These are phyloP conservation scores for Pocillopora damicornis DNA, from an alignment of 64 coral and sea anemone genomes.

Conservation along the genomic window DNA sequence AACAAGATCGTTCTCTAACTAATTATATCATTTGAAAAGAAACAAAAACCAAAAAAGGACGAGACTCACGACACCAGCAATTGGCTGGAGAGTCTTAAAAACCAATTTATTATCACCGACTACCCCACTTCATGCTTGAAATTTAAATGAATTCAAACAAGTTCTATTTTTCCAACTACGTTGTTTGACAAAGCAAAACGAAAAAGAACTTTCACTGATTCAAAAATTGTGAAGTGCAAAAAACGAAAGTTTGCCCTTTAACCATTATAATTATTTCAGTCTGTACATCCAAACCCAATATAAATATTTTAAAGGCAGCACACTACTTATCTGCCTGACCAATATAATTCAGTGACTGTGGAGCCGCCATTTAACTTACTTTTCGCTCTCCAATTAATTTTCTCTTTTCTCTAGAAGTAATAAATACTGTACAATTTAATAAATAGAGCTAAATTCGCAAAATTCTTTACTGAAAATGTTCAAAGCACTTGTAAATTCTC, in stretches of 20 bases:
- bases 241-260: neutral
- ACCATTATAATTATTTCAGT: neutral
- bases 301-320: neutral
- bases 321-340: neutral
- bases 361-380: neutral
- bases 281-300: neutral
- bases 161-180: neutral
- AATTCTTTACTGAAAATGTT: constrained; percentile 28
- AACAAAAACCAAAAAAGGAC: neutral
- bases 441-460: constrained; percentile 30
- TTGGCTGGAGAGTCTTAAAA: neutral
- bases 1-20: neutral
- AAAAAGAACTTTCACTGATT: neutral
- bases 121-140: neutral
- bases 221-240: neutral
- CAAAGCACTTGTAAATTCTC: neutral
- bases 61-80: neutral
- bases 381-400: neutral
- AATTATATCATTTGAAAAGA: neutral
- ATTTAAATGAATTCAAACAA: neutral
- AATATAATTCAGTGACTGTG: neutral
- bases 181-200: neutral
- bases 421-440: constrained; percentile 55
- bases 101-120: neutral
- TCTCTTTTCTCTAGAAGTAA: neutral